Conservation (phyloP, 1,140 invertebrate genomes). For the Drosophila murphyi region DNA sequence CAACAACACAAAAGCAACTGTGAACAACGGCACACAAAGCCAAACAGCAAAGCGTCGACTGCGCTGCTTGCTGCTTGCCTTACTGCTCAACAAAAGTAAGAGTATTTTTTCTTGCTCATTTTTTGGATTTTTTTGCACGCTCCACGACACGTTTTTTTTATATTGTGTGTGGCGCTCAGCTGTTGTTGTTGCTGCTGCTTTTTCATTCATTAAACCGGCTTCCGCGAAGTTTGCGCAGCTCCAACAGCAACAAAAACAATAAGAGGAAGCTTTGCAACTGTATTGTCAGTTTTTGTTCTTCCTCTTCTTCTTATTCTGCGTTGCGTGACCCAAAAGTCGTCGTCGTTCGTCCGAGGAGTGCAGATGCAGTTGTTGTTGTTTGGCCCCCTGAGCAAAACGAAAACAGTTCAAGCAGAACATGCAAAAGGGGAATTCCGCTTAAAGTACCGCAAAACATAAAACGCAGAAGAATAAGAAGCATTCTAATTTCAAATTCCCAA, state of each 20-base stretch:
- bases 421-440: conserved; percentile 66
- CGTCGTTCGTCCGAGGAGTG: conserved; percentile 39
- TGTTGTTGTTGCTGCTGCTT: conserved; percentile 61
- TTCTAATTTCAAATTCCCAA: conserved; percentile 60
- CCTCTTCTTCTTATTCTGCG: conserved; percentile 19
- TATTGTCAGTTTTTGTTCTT: conserved; percentile 39
- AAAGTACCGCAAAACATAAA: conserved; percentile 54
- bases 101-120: conserved; percentile 52
- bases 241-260: conserved; percentile 44
- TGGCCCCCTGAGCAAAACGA: conserved; percentile 30
- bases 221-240: conserved; percentile 60
- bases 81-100: conserved; percentile 74
- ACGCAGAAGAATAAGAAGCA: not conserved
- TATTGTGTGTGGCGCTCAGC: conserved; percentile 66
- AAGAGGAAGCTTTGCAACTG: conserved; percentile 11
- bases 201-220: conserved; percentile 83
- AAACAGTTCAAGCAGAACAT: conserved; percentile 61
- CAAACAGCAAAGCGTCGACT: conserved; percentile 31
- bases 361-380: conserved; percentile 43
- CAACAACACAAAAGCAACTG: conserved; percentile 26
- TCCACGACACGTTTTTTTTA: conserved; percentile 62
- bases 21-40: conserved; percentile 40
- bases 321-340: conserved; percentile 74
- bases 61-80: conserved; percentile 51
- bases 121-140: conserved; percentile 56